These are phyloP conservation scores for Epiperipatus broadwayi DNA, from an alignment of 2,888 invertebrate species.

Conservation along the genomic window DNA sequence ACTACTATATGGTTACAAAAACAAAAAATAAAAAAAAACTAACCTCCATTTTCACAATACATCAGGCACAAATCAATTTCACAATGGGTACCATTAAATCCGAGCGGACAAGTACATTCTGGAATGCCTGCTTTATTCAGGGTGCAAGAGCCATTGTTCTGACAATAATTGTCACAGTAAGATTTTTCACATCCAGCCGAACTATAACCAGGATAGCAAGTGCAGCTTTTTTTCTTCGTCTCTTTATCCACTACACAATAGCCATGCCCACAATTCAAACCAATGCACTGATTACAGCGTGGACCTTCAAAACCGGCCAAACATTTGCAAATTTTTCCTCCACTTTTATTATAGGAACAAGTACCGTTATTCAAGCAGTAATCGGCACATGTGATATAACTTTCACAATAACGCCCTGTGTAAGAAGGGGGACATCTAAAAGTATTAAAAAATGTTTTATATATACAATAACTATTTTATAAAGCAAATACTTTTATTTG, in stretches of 20 bases:
- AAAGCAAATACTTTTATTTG: not conserved
- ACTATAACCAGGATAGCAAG: slow-evolving; percentile 37
- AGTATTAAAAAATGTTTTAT: not conserved
- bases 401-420: slow-evolving; percentile 42
- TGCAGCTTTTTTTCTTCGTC: slow-evolving; percentile 27
- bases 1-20: slow-evolving; percentile 7
- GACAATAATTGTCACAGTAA: slow-evolving; percentile 29
- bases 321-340: slow-evolving; percentile 34
- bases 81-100: slow-evolving; percentile 39
- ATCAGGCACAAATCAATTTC: slow-evolving; percentile 39
- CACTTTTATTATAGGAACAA: slow-evolving; percentile 24
- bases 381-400: slow-evolving; percentile 28
- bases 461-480: not conserved
- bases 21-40: slow-evolving; percentile 14
- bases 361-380: slow-evolving; percentile 27
- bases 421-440: slow-evolving; percentile 39
- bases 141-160: slow-evolving; percentile 30
- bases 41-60: slow-evolving; percentile 41
- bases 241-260: too few relatives aligned
- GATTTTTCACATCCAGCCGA: slow-evolving; percentile 35
- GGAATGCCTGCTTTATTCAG: slow-evolving; percentile 25
- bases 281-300: slow-evolving; percentile 16
- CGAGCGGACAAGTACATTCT: slow-evolving; percentile 33
- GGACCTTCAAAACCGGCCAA: slow-evolving; percentile 34
- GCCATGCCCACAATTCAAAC: slow-evolving; percentile 15